Base-by-base conservation (phyloP, 2,888 invertebrate species). In the Suillia variegata region DNA sequence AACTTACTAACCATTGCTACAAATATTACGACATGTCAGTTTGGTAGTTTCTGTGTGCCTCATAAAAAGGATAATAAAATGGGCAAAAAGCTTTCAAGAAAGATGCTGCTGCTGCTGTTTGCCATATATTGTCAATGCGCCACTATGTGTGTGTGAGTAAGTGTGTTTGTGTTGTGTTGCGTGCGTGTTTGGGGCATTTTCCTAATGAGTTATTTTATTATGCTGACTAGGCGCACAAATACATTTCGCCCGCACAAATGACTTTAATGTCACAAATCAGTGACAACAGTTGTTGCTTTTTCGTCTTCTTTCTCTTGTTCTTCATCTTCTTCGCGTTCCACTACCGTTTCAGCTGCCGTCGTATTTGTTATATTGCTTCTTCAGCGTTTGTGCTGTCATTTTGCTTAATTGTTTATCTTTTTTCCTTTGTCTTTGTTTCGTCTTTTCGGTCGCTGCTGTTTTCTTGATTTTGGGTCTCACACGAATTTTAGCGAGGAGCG, bases 21-120 rank as follows among this genome's bases (percentile, higher is more conserved):
- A n/a, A n/a, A n/a, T n/a, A n/a, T n/a, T n/a, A n/a, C n/a, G n/a
- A n/a, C n/a, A n/a, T n/a, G n/a, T n/a, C n/a, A n/a, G n/a, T n/a
- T 42, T 49, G 62, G 42, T 47, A 56, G 47, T 58, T 45, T 58
- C 61, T 65, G 52, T 56, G 59, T 58, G 61, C 47, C 64, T 64
- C 70, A 72, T 70, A 66, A 69, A 69, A 72, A 63, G 68, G 31
- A 69, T 69, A 69, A 73, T 71, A 66, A 69, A 66, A 69, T 69
- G 67, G 63, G 65, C 67, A 74, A 71, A 70, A 18, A 13, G 45
- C 18, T 8, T 45, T 8, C 15, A n/a, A n/a, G n/a, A n/a, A n/a
- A n/a, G 12, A 38, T 13, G 38, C 15, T 34, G 13, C 20, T 45
- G 45, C 22, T 2, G 31, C 31, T 45, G 45, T 21, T 18, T 31